Percentiles rank a stretch among this genome's conserved stretches.
Evolutionary conservation across 2,113 vertebrate genomes (phyloP).

Genomic region (Macaca nemestrina): DNA sequence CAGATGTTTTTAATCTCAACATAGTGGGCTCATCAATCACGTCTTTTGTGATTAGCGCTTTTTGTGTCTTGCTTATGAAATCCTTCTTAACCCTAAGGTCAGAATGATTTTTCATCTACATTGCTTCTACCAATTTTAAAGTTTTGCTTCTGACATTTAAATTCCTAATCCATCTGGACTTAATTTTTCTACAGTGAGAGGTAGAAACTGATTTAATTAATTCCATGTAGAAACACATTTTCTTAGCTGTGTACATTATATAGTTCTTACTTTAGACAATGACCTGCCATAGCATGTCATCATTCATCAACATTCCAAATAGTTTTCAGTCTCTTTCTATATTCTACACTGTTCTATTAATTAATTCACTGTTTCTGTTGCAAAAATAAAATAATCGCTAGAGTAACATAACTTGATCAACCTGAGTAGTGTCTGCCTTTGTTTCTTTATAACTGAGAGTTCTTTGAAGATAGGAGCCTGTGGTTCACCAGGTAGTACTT

Average conservation of each 20-base stretch:
- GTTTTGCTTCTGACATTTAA: slow-evolving; percentile 19
- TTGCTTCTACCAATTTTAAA: background rate
- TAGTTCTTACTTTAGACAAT: background rate
- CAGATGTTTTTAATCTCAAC: slow-evolving; percentile 50
- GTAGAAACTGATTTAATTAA: slow-evolving; percentile 15
- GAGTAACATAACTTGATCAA: background rate
- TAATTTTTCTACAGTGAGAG: slow-evolving; percentile 51
- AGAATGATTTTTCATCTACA: background rate
- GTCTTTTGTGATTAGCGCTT: background rate
- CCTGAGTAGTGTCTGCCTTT: background rate
- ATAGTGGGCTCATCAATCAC: background rate
- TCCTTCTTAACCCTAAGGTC: slow-evolving; percentile 10
- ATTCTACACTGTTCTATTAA: background rate
- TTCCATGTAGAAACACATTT: background rate
- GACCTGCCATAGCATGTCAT: background rate
- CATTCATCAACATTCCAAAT: background rate
- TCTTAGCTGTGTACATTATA: background rate
- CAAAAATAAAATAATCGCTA: background rate
- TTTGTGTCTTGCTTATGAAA: slow-evolving; percentile 41
- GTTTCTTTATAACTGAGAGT: background rate
- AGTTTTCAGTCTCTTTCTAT: background rate
- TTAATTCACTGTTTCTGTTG: background rate
- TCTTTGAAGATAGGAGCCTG: background rate
- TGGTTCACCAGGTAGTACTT: fast-evolving
- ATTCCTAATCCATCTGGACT: slow-evolving; percentile 53